Base-by-base conservation (phyloP, 2,113 vertebrate genomes). In the Osmerus mordax region DNA sequence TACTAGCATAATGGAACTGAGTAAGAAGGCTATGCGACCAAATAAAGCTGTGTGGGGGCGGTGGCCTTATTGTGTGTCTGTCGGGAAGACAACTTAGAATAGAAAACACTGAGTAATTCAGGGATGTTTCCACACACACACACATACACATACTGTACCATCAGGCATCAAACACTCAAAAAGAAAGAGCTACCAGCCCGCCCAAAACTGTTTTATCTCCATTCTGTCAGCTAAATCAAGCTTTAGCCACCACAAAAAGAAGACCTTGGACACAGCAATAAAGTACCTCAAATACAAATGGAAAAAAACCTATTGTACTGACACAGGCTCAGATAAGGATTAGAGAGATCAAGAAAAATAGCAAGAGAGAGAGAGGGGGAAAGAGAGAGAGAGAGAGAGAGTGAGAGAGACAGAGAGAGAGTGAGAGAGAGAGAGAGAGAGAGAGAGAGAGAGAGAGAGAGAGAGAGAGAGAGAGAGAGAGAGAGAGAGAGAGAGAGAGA, bases 1-100 rank as follows among this genome's bases (percentile, higher is more conserved):
- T 91, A 88, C 81, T 72, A 87, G 77, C 81, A 87, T 83, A 82
- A 86, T 86, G 83, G 87, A 87, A 84, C 87, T 81, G 80, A 88
- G 84, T 69, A 82, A 81, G 85, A 85, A 78, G 83, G 83, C 88
- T 90, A 91, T 88, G 83, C 84, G 82, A 87, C 81, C 79, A 79
- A 86, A 88, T 89, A 86, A 85, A 86, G 73, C 81, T 84, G 60
- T 60, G 81, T 74, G 82, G 79, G 79, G 82, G 78, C 29, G 75
- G 56, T 19, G 21, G 73, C 72, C 61, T 65, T 70, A 71, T 78
- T 73, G 81, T 78, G 81, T 82, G 76, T 81, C 78, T 79, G 84
- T 69, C 32, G 25, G 77, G 76, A 73, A 67, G 77, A 70, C 67
- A 69, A 72, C 66, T 73, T 69, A 12, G 5, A 67, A 19, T 61